Evolutionary conservation across 2,113 vertebrate species (phyloP), one percentile per base, ranked within the genome.

Genomic region (Notechis scutatus): DNA sequence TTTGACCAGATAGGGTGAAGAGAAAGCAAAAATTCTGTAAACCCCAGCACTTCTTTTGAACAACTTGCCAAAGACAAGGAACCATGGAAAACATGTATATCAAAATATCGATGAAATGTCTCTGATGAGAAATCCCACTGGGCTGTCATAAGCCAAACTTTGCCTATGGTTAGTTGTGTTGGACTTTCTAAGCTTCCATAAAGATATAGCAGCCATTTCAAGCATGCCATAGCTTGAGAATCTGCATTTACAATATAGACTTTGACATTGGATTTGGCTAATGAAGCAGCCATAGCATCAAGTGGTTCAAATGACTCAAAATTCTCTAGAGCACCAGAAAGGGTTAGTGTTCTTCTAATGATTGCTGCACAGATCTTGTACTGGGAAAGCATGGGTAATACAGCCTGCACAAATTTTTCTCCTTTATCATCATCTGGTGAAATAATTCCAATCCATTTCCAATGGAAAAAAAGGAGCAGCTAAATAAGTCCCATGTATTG

Each of bases 51-150:
- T 12, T 92, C 81, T 61, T 47, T 92, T 57, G 91, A 59, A 5
- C 50, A 85, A 57, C 42, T 86, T 87, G 91, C 91, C 56, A 92
- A 87, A 61, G 91, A 92, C 39, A 92, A 59, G 15, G 55, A 26
- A 3, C 85, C 91, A 59, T 92, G 81, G 9, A 92, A 92, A 57
- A 61, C 4, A 3, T 61, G 42, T 87, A 50, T 61, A 87, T 87
- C 81, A 61, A 92, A 92, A 47, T 57, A 0, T 24, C 81, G 85
- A 4, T 91, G 91, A 29, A 91, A 39, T 20, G 42, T 47, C 39
- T 91, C 81, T n/a, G 55, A 26, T n/a, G 91, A 61, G 54, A 91
- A 91, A 86, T 91, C 74, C 90, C 90, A 91, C 14, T 91, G 90
- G 14, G 91, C 91, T 52, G 91, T 92, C 85, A 92, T 61, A 64